Conservation (phyloP, 2,113 vertebrate species). For the Baryphthengus martii region DNA sequence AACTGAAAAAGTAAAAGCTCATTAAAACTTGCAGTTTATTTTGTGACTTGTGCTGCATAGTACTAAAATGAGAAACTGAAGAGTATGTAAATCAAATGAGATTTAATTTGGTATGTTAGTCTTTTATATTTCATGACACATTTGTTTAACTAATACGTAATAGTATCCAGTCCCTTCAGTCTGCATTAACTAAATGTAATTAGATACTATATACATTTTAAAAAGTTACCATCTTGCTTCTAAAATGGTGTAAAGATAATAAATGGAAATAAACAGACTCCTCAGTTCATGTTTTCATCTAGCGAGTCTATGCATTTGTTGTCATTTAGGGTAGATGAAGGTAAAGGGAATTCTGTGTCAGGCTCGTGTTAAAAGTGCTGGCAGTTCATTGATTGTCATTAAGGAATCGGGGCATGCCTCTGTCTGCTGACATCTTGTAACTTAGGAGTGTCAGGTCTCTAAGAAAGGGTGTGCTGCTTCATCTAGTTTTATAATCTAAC, state of each 20-base stretch:
- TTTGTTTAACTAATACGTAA: background rate
- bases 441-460: background rate
- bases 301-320: background rate
- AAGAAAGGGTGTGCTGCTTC: background rate
- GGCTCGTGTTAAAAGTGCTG: background rate
- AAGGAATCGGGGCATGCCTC: background rate
- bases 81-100: background rate
- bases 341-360: background rate
- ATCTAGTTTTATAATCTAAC: background rate
- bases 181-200: background rate
- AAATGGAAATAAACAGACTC: background rate
- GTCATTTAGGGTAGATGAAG: background rate
- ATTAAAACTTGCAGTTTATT: background rate
- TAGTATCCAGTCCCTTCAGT: background rate
- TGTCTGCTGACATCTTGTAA: background rate
- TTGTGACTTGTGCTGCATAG: background rate
- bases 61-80: background rate
- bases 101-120: background rate
- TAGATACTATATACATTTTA: background rate
- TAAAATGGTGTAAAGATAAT: background rate
- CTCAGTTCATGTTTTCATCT: background rate
- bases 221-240: background rate
- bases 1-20: background rate
- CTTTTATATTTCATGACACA: background rate
- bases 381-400: background rate